A percentile compares a stretch with the other conserved stretches of the same genome.
Evolutionary conservation across 2,797 vertebrate genomes (phyloP).

Genomic region (Notolabrus celidotus): DNA sequence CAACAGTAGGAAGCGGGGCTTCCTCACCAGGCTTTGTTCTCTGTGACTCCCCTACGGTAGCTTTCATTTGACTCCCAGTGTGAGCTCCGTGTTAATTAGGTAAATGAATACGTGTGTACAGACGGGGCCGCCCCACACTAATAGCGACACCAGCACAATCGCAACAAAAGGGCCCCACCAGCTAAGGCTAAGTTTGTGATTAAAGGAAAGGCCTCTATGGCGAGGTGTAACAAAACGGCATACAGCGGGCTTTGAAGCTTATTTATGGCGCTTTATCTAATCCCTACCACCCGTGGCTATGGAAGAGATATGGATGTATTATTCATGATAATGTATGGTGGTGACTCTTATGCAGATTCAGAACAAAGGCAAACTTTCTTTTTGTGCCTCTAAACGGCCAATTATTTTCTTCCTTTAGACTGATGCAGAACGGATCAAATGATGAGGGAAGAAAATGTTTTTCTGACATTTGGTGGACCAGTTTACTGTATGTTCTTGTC

Average conservation of each 20-base stretch:
- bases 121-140: slow-evolving; percentile 72
- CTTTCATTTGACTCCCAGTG: slow-evolving; percentile 86
- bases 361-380: slow-evolving; percentile 82
- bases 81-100: slow-evolving; percentile 86
- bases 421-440: slow-evolving; percentile 71
- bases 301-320: slow-evolving; percentile 82
- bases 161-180: slow-evolving; percentile 80
- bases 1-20: slow-evolving; percentile 62
- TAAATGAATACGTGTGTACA: slow-evolving; percentile 82
- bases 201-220: slow-evolving; percentile 82
- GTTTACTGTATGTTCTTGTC: slow-evolving; percentile 63
- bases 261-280: slow-evolving; percentile 85
- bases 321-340: slow-evolving; percentile 85
- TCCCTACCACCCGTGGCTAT: slow-evolving; percentile 83
- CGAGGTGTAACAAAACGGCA: slow-evolving; percentile 81
- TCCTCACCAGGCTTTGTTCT: slow-evolving; percentile 81
- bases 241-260: slow-evolving; percentile 84
- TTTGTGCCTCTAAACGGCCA: slow-evolving; percentile 80
- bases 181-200: slow-evolving; percentile 83
- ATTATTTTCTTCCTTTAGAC: slow-evolving; percentile 78
- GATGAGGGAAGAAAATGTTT: slow-evolving; percentile 34
- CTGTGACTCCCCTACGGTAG: slow-evolving; percentile 76
- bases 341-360: slow-evolving; percentile 83
- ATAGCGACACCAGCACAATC: slow-evolving; percentile 76
- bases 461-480: slow-evolving; percentile 60